Conservation (phyloP, 2,113 vertebrate genomes). For the Tetrax tetrax region DNA sequence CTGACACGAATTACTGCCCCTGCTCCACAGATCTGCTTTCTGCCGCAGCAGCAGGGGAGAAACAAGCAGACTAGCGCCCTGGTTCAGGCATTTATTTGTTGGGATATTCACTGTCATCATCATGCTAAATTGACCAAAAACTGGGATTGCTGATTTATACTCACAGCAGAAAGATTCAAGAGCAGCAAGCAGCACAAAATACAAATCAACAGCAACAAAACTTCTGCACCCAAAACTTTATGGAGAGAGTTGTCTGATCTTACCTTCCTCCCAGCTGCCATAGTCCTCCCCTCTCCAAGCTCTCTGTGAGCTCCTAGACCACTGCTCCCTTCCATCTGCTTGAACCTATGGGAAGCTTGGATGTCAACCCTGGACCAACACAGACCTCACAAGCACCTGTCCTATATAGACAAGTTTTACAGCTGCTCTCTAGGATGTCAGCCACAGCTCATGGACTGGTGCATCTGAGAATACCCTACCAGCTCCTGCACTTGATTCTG, state of each 20-base stretch:
- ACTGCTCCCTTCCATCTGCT: constrained; percentile 2
- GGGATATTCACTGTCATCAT: background rate
- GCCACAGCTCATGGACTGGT: background rate
- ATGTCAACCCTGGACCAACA: background rate
- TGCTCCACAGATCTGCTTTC: background rate
- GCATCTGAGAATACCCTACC: background rate
- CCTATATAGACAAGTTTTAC: background rate
- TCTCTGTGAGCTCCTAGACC: background rate
- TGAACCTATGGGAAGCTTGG: background rate
- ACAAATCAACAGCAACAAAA: background rate
- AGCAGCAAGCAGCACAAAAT: background rate
- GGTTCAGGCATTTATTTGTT: background rate
- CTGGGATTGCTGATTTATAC: background rate
- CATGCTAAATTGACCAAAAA: background rate
- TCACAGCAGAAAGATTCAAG: background rate
- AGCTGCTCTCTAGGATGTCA: background rate
- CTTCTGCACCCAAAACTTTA: background rate
- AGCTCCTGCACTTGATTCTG: background rate
- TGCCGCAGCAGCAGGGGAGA: background rate
- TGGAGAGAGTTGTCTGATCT: background rate
- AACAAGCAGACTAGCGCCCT: no score
- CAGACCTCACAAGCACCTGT: background rate
- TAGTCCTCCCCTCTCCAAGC: background rate
- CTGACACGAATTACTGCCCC: background rate
- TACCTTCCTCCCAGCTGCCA: constrained; percentile 17